A percentile compares a stretch with the other conserved stretches of the same genome.
Evolutionary conservation across 2,797 vertebrate species (phyloP).

Genomic region (Girardinus metallicus): DNA sequence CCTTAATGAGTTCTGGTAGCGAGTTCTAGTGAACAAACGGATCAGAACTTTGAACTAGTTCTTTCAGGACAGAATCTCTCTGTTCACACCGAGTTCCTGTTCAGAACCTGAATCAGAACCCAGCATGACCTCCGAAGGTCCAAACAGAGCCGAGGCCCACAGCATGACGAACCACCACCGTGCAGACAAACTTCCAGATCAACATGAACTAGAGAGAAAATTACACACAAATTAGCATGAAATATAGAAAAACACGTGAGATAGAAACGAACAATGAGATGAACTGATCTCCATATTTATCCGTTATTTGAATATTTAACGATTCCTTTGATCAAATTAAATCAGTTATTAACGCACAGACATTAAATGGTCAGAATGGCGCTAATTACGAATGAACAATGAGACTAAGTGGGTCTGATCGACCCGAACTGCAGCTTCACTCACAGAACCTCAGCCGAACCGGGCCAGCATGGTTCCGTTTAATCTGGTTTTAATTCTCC

Average conservation of each 20-base stretch:
- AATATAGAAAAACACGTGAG: too few species aligned
- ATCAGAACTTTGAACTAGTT: neutral
- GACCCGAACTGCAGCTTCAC: neutral
- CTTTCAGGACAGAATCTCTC: neutral
- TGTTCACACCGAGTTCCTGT: neutral
- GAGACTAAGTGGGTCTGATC: neutral
- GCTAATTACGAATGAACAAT: neutral
- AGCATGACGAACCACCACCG: neutral
- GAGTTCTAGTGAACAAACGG: neutral
- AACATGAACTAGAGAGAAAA: neutral
- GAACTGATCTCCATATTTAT: neutral
- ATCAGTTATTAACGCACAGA: neutral
- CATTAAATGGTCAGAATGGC: neutral
- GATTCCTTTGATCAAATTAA: neutral
- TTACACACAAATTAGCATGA: too few species aligned
- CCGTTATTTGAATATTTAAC: neutral
- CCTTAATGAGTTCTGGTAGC: neutral
- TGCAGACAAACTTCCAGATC: too few species aligned
- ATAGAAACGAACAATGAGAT: accelerated
- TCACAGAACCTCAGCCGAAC: neutral
- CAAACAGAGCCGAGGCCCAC: neutral
- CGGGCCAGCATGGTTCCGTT: neutral
- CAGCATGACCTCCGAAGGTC: neutral
- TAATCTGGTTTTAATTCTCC: neutral
- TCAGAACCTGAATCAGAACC: neutral